Evolutionary conservation across 1,140 invertebrate species (phyloP).

Genomic region (Drosophila sulfurigaster): DNA sequence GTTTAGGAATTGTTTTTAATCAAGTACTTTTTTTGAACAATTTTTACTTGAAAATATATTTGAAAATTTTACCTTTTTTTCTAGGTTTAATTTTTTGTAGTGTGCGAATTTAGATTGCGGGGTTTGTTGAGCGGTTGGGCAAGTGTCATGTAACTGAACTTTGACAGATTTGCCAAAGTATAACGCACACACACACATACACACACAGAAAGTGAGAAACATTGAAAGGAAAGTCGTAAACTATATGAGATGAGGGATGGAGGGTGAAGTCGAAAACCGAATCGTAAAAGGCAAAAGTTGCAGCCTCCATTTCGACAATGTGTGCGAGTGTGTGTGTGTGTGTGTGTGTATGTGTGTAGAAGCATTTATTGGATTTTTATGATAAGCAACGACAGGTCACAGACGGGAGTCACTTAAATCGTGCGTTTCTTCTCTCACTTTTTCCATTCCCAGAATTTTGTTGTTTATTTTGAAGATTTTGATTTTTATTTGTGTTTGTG

Average conservation of each 20-base stretch:
- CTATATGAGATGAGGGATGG: constrained; percentile 44
- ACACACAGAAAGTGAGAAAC: constrained; percentile 8
- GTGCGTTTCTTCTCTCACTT: not conserved
- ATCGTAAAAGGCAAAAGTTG: constrained; percentile 53
- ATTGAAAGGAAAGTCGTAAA: constrained; percentile 56
- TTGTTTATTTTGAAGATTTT: constrained; percentile 34
- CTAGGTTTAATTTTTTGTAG: not conserved
- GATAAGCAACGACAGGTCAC: constrained; percentile 60
- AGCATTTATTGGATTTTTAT: constrained; percentile 78
- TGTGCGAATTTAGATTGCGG: constrained; percentile 34
- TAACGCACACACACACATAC: constrained; percentile 17
- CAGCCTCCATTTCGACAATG: constrained; percentile 2
- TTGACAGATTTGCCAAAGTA: constrained; percentile 47
- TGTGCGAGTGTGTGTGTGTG: constrained; percentile 12
- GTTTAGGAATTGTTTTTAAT: no score
- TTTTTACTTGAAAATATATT: not conserved
- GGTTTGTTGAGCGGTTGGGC: constrained; percentile 15
- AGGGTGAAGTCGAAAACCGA: constrained; percentile 41
- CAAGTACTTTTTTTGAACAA: no score
- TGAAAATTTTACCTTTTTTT: not conserved
- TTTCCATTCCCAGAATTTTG: not conserved
- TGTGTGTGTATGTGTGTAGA: constrained; percentile 17
- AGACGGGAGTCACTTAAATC: constrained; percentile 46
- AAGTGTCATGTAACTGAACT: constrained; percentile 55
- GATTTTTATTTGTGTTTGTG: constrained; percentile 33